These are phyloP conservation scores for Drosophila prostipennis DNA, from an alignment of 2,888 invertebrate species.

Conservation along the genomic window DNA sequence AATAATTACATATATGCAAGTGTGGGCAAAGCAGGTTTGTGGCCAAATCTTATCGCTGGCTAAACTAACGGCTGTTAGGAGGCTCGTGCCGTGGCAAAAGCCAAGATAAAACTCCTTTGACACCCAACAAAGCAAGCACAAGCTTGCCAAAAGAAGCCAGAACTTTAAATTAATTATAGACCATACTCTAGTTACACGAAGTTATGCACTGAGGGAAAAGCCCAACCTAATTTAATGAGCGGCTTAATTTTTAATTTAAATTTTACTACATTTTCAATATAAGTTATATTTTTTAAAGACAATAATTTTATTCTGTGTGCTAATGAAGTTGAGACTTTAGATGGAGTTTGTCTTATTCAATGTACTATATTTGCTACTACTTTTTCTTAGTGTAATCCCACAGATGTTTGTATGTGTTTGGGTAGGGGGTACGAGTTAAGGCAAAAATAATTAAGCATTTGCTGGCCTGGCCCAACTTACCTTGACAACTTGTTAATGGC, in stretches of 20 bases:
- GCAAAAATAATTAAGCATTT: slow-evolving; percentile 69
- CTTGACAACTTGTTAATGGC: slow-evolving; percentile 85
- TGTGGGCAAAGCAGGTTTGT: slow-evolving; percentile 14
- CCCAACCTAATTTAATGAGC: too few relatives aligned
- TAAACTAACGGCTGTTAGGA: slow-evolving; percentile 65
- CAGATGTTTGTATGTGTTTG: slow-evolving; percentile 17
- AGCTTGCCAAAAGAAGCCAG: slow-evolving; percentile 47
- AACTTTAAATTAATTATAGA: slow-evolving; percentile 73
- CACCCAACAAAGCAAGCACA: slow-evolving; percentile 50
- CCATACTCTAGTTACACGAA: slow-evolving; percentile 18
- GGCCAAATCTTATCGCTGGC: slow-evolving; percentile 63
- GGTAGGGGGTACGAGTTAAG: slow-evolving; percentile 31
- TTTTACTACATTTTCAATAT: background rate
- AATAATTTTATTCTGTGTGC: too few relatives aligned
- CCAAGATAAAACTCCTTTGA: slow-evolving; percentile 57
- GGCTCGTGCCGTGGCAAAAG: slow-evolving; percentile 51
- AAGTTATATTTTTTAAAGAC: too few relatives aligned
- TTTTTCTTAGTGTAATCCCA: background rate
- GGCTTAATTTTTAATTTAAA: too few relatives aligned
- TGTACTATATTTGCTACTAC: too few relatives aligned
- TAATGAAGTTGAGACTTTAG: too few relatives aligned
- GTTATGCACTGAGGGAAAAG: background rate
- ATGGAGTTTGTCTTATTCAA: too few relatives aligned
- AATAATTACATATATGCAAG: slow-evolving; percentile 60
- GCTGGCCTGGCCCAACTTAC: slow-evolving; percentile 73